A percentile compares a stretch with the other conserved stretches of the same genome.
These are phyloP conservation scores for Papilio aristodemus DNA, from an alignment of 1,140 invertebrate genomes.

Conservation along the genomic window DNA sequence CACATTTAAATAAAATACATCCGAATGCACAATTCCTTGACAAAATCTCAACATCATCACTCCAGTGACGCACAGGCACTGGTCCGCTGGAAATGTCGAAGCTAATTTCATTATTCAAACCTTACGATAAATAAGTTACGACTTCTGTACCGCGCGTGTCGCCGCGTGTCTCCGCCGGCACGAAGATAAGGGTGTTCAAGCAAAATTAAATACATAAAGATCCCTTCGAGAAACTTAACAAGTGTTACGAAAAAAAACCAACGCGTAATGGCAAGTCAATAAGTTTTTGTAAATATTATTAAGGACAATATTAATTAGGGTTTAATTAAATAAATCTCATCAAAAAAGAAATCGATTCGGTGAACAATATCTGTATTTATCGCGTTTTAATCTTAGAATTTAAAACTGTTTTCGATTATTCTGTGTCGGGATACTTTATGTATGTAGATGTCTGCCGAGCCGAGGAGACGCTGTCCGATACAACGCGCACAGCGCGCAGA, in stretches of 20 bases:
- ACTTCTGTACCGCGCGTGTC: constrained; percentile 4
- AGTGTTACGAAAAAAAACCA: neutral
- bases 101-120: constrained; percentile 64
- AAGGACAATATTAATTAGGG: neutral
- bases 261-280: neutral
- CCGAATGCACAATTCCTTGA: constrained; percentile 42
- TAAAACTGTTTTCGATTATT: neutral
- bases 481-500: constrained; percentile 49
- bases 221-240: neutral
- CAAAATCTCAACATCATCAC: constrained; percentile 55
- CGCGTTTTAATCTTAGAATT: too few relatives aligned
- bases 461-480: constrained; percentile 37
- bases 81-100: constrained; percentile 74
- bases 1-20: constrained; percentile 40
- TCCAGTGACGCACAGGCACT: constrained; percentile 69
- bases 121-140: constrained; percentile 57
- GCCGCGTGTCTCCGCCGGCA: neutral
- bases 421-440: neutral
- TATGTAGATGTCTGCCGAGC: neutral
- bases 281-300: too few relatives aligned
- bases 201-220: neutral
- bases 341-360: too few relatives aligned
- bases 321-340: neutral
- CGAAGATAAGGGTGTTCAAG: neutral
- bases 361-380: too few relatives aligned